Conservation (phyloP, 30 jellyfish, hydroid and myxozoan species). For the Pelagia noctiluca region DNA sequence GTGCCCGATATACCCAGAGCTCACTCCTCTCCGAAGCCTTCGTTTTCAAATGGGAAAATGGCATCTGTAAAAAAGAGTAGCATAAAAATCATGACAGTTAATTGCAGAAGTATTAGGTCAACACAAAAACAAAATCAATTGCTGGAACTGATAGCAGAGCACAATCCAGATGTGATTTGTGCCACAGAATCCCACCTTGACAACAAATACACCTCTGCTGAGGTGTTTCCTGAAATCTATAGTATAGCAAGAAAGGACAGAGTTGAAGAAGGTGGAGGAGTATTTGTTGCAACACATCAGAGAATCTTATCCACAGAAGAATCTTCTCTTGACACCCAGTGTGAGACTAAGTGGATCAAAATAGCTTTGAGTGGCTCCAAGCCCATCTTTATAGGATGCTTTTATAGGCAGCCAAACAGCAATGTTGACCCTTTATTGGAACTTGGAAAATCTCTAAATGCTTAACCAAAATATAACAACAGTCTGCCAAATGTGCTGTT, state of each 20-base stretch:
- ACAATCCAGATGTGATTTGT: not conserved
- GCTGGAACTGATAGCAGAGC: not conserved
- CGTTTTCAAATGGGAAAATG: not conserved
- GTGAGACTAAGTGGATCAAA: conserved; percentile 1
- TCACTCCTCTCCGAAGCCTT: conserved; percentile 3
- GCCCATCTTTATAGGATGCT: not conserved
- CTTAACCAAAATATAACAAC: conserved; percentile 15
- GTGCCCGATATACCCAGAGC: conserved; percentile 14
- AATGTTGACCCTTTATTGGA: not conserved
- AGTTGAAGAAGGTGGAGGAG: conserved; percentile 1
- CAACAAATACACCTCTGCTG: not conserved
- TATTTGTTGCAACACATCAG: conserved; percentile 3
- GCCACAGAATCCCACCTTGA: conserved; percentile 15
- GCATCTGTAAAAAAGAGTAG: conserved; percentile 1
- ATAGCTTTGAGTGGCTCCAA: not conserved
- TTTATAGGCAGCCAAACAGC: conserved; percentile 13
- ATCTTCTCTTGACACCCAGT: not conserved
- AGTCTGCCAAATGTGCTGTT: conserved; percentile 33
- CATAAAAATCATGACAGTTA: not conserved
- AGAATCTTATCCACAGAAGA: not conserved
- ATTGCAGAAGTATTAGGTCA: conserved; percentile 2
- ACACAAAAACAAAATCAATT: not conserved
- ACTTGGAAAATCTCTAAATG: conserved; percentile 32
- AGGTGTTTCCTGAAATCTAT: not conserved
- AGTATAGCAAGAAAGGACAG: conserved; percentile 1